Percentiles rank a stretch among this genome's conserved stretches.
These are phyloP conservation scores for Ceryle rudis DNA, from an alignment of 2,797 vertebrate genomes.

Conservation along the genomic window DNA sequence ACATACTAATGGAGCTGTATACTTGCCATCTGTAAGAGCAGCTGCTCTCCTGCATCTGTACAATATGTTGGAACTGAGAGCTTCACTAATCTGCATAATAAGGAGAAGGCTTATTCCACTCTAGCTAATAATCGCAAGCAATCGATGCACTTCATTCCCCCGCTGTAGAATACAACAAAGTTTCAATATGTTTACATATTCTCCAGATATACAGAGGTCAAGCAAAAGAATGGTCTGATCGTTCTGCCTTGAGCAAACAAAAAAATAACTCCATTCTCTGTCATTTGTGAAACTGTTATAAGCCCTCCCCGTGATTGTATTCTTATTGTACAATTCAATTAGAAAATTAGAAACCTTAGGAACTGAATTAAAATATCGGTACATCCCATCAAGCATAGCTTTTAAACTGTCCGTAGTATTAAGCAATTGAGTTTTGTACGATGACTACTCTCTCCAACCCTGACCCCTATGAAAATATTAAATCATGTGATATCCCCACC, in stretches of 20 bases:
- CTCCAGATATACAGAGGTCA: slow-evolving; percentile 85
- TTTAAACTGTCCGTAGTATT: slow-evolving; percentile 37
- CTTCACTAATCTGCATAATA: slow-evolving; percentile 99
- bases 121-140: slow-evolving; percentile 98
- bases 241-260: slow-evolving; percentile 85
- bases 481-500: background rate
- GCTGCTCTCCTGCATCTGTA: slow-evolving; percentile 99
- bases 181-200: slow-evolving; percentile 85
- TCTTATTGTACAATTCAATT: slow-evolving; percentile 70
- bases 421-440: slow-evolving; percentile 17
- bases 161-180: slow-evolving; percentile 85
- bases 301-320: slow-evolving; percentile 59
- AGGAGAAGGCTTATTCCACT: slow-evolving; percentile 99
- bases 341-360: slow-evolving; percentile 3
- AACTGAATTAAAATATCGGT: slow-evolving; percentile 15
- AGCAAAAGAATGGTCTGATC: slow-evolving; percentile 82
- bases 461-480: background rate
- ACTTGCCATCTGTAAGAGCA: slow-evolving; percentile 99
- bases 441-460: background rate
- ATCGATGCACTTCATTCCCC: slow-evolving; percentile 99
- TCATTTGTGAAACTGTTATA: slow-evolving; percentile 82
- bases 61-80: slow-evolving; percentile 99
- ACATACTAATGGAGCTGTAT: slow-evolving; percentile 99
- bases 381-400: slow-evolving; percentile 21
- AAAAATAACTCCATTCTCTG: slow-evolving; percentile 70